Conservation (phyloP, 1,140 invertebrate species). For the Conopomorpha cramerella region DNA sequence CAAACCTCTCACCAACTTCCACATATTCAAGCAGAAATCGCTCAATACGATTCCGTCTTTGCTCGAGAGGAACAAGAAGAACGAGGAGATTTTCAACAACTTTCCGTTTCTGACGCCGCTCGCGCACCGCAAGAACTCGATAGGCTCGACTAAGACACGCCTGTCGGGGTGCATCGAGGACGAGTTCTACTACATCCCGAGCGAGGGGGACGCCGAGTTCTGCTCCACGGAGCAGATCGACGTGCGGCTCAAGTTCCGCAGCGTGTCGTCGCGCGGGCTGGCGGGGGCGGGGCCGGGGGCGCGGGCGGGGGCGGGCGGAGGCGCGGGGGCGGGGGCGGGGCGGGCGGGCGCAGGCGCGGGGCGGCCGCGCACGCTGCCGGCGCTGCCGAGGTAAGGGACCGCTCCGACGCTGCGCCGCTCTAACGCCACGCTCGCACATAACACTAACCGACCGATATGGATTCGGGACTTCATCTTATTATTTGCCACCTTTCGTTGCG, state of each 20-base stretch:
- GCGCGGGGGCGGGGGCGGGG: conserved; percentile 14
- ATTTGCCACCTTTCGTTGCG: no score
- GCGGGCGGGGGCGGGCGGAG: neutral
- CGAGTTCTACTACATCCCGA: conserved; percentile 49
- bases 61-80: conserved; percentile 23
- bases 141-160: no score
- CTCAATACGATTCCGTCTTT: conserved; percentile 51
- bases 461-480: no score
- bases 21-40: conserved; percentile 55
- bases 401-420: no score
- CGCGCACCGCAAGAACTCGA: conserved; percentile 50
- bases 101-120: conserved; percentile 58
- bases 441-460: no score
- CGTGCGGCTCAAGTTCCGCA: conserved; percentile 20
- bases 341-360: conserved; percentile 16
- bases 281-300: no score
- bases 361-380: conserved; percentile 12
- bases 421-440: no score
- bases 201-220: no score
- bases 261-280: no score
- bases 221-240: conserved; percentile 16
- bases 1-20: conserved; percentile 48
- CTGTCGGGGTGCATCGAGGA: conserved; percentile 48
- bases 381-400: no score
- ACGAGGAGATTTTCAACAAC: conserved; percentile 52